Evolutionary conservation across 2,113 vertebrate species (phyloP).

Genomic region (Phalacrocorax carbo): DNA sequence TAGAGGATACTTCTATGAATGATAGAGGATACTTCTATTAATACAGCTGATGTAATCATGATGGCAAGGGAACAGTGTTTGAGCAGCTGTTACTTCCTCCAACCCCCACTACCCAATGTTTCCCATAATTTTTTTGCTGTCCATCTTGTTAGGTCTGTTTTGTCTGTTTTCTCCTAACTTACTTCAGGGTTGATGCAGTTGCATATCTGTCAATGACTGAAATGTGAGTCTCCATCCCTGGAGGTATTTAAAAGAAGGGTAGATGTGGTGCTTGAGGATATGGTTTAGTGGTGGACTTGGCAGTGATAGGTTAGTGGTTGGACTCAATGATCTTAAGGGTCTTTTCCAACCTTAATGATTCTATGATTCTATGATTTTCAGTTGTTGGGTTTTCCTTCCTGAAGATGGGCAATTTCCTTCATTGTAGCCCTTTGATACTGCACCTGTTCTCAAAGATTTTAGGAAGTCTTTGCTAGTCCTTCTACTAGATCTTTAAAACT

Average conservation of each 20-base stretch:
- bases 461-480: neutral
- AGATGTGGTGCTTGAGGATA: too few relatives aligned
- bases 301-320: too few relatives aligned
- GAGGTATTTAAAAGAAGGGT: too few relatives aligned
- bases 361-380: neutral
- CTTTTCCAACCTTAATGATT: too few relatives aligned
- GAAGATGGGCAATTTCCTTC: conserved; percentile 27
- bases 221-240: neutral
- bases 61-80: neutral
- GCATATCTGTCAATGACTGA: neutral
- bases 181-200: neutral
- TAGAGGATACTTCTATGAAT: neutral
- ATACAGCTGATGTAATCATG: neutral
- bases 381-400: neutral
- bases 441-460: neutral
- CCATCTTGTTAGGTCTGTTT: neutral
- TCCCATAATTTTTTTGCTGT: neutral
- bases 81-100: neutral
- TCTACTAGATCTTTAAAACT: neutral
- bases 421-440: neutral
- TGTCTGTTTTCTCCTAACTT: neutral
- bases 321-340: too few relatives aligned
- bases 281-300: too few relatives aligned
- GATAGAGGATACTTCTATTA: neutral
- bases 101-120: accelerated